Conservation (phyloP, 2,113 vertebrate genomes). For the Carassius carassius region DNA sequence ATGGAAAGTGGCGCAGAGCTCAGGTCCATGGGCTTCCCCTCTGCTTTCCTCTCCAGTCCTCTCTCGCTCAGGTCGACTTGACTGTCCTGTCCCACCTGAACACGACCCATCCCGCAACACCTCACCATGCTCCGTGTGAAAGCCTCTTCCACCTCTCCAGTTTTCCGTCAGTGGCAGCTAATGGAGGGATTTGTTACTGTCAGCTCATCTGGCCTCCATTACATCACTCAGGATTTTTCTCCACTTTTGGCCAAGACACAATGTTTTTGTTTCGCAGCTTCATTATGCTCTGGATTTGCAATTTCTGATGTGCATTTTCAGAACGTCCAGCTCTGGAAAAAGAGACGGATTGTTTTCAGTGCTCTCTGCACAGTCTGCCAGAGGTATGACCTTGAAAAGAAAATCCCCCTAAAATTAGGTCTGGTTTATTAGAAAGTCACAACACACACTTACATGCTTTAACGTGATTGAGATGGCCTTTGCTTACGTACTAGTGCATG, state of each 20-base stretch:
- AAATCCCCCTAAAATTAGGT: conserved; percentile 26
- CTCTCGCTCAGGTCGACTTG: conserved; percentile 36
- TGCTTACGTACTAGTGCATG: neutral
- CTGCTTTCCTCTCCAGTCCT: neutral
- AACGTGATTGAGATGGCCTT: neutral
- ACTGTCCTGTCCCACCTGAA: conserved; percentile 29
- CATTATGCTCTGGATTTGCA: conserved; percentile 37
- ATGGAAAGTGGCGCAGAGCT: conserved; percentile 66
- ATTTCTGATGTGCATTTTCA: conserved; percentile 23
- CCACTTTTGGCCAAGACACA: neutral
- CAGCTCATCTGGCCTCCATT: conserved; percentile 68
- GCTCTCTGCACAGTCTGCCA: neutral
- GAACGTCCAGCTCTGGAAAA: conserved; percentile 13
- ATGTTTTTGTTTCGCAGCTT: conserved; percentile 47
- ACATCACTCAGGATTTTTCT: conserved; percentile 21
- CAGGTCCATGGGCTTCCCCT: conserved; percentile 60
- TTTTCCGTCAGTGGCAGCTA: conserved; percentile 52
- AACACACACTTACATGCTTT: conserved; percentile 6
- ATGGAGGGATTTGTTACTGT: conserved; percentile 52
- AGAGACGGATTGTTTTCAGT: conserved; percentile 1
- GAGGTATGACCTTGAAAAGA: conserved; percentile 24
- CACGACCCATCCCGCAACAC: neutral
- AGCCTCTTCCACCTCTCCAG: conserved; percentile 48
- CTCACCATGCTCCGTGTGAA: neutral
- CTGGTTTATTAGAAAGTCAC: conserved; percentile 22